These are phyloP conservation scores for Helicorthomorpha holstii DNA, from an alignment of 1,140 invertebrate species.

Conservation along the genomic window DNA sequence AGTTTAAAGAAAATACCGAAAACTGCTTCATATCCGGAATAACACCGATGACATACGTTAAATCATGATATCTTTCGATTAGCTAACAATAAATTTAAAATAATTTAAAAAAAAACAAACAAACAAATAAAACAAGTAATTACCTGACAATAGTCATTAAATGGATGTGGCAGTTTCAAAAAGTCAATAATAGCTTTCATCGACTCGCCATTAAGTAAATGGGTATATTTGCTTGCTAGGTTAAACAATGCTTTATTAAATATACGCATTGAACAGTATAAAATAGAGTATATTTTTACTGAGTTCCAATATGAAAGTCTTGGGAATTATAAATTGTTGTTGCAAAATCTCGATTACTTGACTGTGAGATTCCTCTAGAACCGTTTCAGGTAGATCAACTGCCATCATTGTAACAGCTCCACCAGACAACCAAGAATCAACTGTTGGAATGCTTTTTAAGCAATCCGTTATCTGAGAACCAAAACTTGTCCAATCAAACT, in stretches of 20 bases:
- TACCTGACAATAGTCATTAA: conserved; percentile 27
- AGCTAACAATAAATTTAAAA: conserved; percentile 19
- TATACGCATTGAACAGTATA: too few species aligned
- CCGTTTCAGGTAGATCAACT: background rate
- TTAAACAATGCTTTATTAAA: too few species aligned
- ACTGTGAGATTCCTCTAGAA: background rate
- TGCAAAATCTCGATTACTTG: background rate
- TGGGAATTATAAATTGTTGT: too few species aligned
- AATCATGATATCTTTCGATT: conserved; percentile 22
- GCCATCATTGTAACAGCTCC: background rate
- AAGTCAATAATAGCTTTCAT: conserved; percentile 21
- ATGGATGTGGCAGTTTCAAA: conserved; percentile 23
- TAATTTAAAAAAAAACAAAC: background rate
- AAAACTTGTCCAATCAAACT: background rate
- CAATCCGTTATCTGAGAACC: background rate
- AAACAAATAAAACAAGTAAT: background rate
- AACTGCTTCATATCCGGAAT: conserved; percentile 25
- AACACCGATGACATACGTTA: conserved; percentile 23
- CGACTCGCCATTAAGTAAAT: conserved; percentile 26
- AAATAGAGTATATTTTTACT: too few species aligned
- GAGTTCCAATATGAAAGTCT: too few species aligned
- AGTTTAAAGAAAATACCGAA: conserved; percentile 19
- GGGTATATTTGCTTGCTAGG: conserved; percentile 25
- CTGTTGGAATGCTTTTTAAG: background rate
- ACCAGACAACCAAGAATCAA: background rate